Evolutionary conservation across 2,797 vertebrate genomes (phyloP), one percentile per base, ranked within the genome.

Genomic region (Agapornis canus): DNA sequence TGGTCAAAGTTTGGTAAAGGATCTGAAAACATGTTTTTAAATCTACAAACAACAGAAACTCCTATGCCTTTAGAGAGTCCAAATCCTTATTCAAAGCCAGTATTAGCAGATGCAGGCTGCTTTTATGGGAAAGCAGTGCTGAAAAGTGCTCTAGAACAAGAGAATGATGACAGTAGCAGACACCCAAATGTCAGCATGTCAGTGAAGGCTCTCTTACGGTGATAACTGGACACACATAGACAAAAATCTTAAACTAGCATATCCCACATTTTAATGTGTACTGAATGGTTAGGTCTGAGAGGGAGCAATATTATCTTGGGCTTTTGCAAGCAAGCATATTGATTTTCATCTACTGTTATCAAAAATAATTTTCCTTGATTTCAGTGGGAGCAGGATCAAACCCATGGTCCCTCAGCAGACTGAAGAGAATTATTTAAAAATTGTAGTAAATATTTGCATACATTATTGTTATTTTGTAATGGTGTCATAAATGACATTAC

Each of bases 371-470:
- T 94, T 81, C 89, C 40, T 86, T 88, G 57, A 65, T 86, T 83
- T 95, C 80, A 90, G 61, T 79, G 73, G 72, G 5, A 90, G 59
- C 27, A 86, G 78, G 49, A 86, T 79, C 76, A 92, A 79, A 93
- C 23, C 16, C 47, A 63, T 0, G 0, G 43, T 94, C 87, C 76
- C 86, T 70, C 80, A 92, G 39, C 92, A 95, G 48, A 95, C 47
- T 86, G 49, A 95, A 95, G 59, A 92, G 26, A 89, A 90, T 96
- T 98, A 97, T 97, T 98, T 97, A 97, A 96, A 97, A 77, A 96
- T 78, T 61, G 72, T 89, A 96, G 85, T 95, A 94, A 96, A 91
- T 94, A 95, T 89, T 92, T 94, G 82, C 95, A 89, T 94, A 82
- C 66, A 26, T 95, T 94, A 87, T 95, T 90, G 63, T 40, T 95